A percentile compares a stretch with the other conserved stretches of the same genome.
Conservation (phyloP, 2,113 vertebrate species). For the Amphiprion percula region DNA sequence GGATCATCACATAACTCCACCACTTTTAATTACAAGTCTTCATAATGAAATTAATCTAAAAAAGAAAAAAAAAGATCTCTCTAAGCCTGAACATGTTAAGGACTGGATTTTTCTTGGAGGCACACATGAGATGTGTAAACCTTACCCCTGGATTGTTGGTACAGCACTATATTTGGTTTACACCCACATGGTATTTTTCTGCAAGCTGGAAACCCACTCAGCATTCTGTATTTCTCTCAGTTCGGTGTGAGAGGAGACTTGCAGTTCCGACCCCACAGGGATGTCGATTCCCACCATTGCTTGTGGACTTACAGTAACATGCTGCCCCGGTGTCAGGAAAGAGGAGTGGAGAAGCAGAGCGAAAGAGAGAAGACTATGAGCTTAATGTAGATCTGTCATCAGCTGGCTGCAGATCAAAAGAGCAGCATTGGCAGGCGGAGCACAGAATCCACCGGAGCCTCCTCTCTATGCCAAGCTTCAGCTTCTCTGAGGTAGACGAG, state of each 20-base stretch:
- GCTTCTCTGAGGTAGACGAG: conserved; percentile 72
- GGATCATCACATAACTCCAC: too few relatives aligned
- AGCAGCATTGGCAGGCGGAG: conserved; percentile 76
- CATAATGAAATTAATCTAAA: not conserved
- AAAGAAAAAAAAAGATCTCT: not conserved
- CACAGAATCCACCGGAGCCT: conserved; percentile 71
- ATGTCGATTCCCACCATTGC: conserved; percentile 30
- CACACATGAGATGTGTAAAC: conserved; percentile 25
- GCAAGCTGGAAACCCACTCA: conserved; percentile 58
- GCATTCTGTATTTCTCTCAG: conserved; percentile 41
- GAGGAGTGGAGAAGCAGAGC: conserved; percentile 43
- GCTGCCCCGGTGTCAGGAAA: conserved; percentile 52
- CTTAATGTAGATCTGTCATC: conserved; percentile 82
- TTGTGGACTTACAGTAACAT: conserved; percentile 44
- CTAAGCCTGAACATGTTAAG: not conserved
- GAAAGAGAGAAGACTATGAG: conserved; percentile 60
- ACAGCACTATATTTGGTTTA: conserved; percentile 49
- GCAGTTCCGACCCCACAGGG: conserved; percentile 18
- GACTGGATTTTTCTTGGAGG: conserved; percentile 20
- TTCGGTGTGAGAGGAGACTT: conserved; percentile 36
- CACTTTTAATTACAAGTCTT: not conserved
- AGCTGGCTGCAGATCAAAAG: conserved; percentile 82
- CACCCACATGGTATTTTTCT: conserved; percentile 55
- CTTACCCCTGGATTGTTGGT: conserved; percentile 40
- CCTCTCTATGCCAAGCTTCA: conserved; percentile 62